phyloP scores from a whole-genome alignment of 2,113 vertebrate species.

The Festucalex cinctus region DNA sequence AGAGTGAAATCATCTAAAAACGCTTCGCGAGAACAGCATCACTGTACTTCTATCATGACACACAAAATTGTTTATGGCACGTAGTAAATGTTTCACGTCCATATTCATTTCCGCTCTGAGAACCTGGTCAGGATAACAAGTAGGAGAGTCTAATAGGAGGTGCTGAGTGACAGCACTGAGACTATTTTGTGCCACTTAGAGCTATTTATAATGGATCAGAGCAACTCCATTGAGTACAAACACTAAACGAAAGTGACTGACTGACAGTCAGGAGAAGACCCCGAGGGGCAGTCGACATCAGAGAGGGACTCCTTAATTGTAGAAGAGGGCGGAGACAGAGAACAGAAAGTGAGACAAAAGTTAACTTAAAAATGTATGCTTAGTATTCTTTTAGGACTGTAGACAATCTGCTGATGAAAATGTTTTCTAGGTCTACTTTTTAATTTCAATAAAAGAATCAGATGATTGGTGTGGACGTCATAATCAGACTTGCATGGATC shows the following conservation, averaged over 20 bases:
- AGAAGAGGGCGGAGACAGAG: neutral
- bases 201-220: constrained; percentile 61
- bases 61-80: neutral
- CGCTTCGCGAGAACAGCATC: neutral
- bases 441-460: neutral
- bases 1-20: neutral
- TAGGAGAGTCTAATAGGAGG: constrained; percentile 22
- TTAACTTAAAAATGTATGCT: neutral
- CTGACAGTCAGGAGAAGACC: constrained; percentile 45
- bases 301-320: neutral
- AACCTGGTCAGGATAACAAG: constrained; percentile 47
- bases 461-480: constrained; percentile 15
- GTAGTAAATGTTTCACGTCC: constrained; percentile 12
- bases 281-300: constrained; percentile 39
- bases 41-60: neutral
- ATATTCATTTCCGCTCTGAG: constrained; percentile 25
- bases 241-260: constrained; percentile 57
- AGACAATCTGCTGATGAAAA: constrained; percentile 14
- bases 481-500: constrained; percentile 19
- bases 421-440: neutral
- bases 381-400: neutral
- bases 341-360: neutral
- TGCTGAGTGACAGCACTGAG: constrained; percentile 42
- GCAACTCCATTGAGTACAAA: constrained; percentile 41
- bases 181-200: constrained; percentile 43